These are phyloP conservation scores for Rhinella marina DNA, from an alignment of 2,797 vertebrate genomes.

Conservation along the genomic window DNA sequence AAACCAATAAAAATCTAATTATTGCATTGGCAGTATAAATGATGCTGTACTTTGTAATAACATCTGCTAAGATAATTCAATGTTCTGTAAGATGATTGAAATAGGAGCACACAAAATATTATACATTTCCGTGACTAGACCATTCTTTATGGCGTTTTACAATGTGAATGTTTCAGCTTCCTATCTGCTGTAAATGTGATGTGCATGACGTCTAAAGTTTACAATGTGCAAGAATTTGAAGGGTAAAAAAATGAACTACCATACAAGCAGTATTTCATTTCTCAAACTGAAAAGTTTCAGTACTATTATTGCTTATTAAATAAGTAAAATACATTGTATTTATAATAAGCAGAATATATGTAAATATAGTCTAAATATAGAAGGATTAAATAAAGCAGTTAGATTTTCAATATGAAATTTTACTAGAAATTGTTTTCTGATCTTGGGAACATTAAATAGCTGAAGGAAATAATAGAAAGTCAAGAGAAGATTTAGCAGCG, in stretches of 20 bases:
- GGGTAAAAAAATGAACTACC: neutral
- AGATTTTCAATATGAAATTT: neutral
- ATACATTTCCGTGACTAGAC: conserved; percentile 1
- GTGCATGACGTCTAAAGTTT: neutral
- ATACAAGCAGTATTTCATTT: neutral
- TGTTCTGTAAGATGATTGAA: conserved; percentile 52
- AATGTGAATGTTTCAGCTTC: neutral
- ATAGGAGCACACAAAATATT: conserved; percentile 15
- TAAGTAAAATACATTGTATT: neutral
- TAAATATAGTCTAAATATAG: neutral
- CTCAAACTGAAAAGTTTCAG: neutral
- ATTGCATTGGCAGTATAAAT: conserved; percentile 40
- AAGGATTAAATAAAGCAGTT: conserved; percentile 12
- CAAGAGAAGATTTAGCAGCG: neutral
- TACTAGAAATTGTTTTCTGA: conserved; percentile 11
- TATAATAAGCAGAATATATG: neutral
- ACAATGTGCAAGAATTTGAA: neutral
- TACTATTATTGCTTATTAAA: neutral
- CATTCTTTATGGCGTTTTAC: conserved; percentile 13
- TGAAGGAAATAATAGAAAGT: neutral
- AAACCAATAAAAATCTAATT: conserved; percentile 64
- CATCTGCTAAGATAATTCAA: conserved; percentile 58
- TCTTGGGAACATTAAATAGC: neutral
- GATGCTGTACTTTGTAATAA: conserved; percentile 54
- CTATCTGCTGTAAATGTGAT: conserved; percentile 19